Conservation (phyloP, 2,797 vertebrate genomes). For the Cirrhinus mrigala region DNA sequence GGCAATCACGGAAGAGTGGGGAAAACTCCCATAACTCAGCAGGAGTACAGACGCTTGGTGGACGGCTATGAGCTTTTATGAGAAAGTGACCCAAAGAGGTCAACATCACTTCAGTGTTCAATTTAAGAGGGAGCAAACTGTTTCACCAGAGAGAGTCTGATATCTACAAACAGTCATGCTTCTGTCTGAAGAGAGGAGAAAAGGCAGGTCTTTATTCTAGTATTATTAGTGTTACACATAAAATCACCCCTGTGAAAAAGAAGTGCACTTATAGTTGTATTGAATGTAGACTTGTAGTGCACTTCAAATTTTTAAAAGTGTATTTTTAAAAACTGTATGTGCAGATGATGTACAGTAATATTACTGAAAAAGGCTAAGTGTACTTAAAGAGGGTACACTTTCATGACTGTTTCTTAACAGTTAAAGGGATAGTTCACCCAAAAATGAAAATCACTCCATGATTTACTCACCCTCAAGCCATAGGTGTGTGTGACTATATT, state of each 20-base stretch:
- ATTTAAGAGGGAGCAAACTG: conserved; percentile 24
- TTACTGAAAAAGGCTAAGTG: background rate
- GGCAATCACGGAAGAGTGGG: background rate
- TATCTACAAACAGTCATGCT: background rate
- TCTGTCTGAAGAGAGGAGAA: conserved; percentile 2
- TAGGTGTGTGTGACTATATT: no score
- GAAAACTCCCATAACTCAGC: conserved; percentile 5
- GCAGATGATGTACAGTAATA: background rate
- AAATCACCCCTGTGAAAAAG: background rate
- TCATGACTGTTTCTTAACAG: background rate
- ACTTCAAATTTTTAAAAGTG: background rate
- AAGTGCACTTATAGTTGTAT: background rate
- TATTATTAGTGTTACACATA: background rate
- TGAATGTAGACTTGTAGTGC: background rate
- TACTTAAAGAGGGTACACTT: background rate
- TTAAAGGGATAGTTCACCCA: no score
- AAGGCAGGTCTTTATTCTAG: background rate
- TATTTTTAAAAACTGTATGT: background rate
- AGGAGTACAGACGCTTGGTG: background rate
- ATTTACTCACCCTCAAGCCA: no score
- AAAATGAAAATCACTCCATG: no score
- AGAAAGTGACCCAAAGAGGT: conserved; percentile 36
- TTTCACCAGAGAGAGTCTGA: conserved; percentile 21
- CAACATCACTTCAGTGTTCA: conserved; percentile 39
- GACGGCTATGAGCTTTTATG: conserved; percentile 28